These are phyloP conservation scores for Dioctria linearis DNA, from an alignment of 2,888 invertebrate genomes.

Conservation along the genomic window DNA sequence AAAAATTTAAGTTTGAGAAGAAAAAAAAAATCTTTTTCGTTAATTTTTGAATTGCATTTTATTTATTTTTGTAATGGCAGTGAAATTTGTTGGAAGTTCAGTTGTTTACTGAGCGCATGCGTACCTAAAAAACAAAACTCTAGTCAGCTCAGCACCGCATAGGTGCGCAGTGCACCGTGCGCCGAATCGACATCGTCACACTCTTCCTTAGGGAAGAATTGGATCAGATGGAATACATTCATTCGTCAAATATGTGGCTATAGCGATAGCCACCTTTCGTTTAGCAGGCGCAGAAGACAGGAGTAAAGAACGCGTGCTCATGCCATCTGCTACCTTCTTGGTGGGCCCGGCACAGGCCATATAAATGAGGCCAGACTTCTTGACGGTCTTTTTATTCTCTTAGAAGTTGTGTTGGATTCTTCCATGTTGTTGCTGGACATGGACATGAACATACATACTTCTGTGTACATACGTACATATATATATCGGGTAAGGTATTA, in stretches of 20 bases:
- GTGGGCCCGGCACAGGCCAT: neutral
- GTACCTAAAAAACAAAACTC: neutral
- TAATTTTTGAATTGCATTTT: slow-evolving; percentile 22
- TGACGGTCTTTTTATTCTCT: slow-evolving; percentile 1
- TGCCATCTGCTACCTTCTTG: slow-evolving; percentile 49
- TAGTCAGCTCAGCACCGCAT: no score
- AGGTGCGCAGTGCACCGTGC: slow-evolving; percentile 10
- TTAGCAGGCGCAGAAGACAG: neutral
- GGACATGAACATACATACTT: neutral
- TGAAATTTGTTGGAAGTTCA: slow-evolving; percentile 29
- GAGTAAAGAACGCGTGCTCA: slow-evolving; percentile 47
- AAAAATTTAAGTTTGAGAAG: slow-evolving; percentile 18
- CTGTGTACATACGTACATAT: no score
- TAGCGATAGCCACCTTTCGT: slow-evolving; percentile 31
- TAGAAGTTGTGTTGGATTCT: slow-evolving; percentile 5
- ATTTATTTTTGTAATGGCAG: neutral
- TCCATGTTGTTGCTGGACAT: slow-evolving; percentile 5
- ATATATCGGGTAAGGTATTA: no score
- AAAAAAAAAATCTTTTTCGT: slow-evolving; percentile 36
- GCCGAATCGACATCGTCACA: neutral
- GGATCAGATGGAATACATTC: slow-evolving; percentile 35
- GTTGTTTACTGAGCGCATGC: neutral
- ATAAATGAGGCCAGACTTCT: slow-evolving; percentile 30
- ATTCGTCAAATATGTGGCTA: slow-evolving; percentile 40
- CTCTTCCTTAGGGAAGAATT: slow-evolving; percentile 27